These are phyloP conservation scores for Ectemnius continuus DNA, from an alignment of 2,888 invertebrate species.

Conservation along the genomic window DNA sequence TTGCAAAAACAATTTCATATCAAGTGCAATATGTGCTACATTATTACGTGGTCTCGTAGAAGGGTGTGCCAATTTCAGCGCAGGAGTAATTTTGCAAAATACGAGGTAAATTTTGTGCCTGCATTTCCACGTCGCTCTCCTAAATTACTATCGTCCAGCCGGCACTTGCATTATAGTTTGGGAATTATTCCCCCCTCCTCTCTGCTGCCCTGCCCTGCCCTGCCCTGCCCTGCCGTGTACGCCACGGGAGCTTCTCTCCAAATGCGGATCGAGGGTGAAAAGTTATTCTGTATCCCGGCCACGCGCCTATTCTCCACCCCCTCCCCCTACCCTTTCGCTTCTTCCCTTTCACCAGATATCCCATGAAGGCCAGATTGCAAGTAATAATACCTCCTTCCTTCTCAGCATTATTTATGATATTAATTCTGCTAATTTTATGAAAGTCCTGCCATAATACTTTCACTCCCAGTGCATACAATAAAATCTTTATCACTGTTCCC, in stretches of 20 bases:
- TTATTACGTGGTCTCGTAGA: slow-evolving; percentile 17
- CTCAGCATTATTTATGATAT: too few relatives aligned
- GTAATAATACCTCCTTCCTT: too few relatives aligned
- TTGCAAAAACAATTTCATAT: slow-evolving; percentile 10
- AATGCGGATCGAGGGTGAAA: slow-evolving; percentile 11
- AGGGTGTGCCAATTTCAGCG: slow-evolving; percentile 12
- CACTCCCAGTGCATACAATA: too few relatives aligned
- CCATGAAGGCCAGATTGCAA: too few relatives aligned
- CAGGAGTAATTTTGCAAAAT: slow-evolving; percentile 18
- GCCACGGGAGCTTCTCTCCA: too few relatives aligned
- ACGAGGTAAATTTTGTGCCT: slow-evolving; percentile 25
- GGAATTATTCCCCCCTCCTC: slow-evolving; percentile 47
- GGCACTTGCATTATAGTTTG: slow-evolving; percentile 32
- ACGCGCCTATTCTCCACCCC: neutral
- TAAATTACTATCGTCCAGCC: slow-evolving; percentile 36
- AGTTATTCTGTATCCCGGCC: slow-evolving; percentile 25
- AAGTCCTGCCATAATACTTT: too few relatives aligned
- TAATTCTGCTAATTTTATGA: too few relatives aligned
- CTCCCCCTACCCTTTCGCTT: too few relatives aligned
- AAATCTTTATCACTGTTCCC: too few relatives aligned
- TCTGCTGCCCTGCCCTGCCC: too few relatives aligned
- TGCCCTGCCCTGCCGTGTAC: neutral
- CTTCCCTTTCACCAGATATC: too few relatives aligned
- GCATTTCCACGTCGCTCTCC: slow-evolving; percentile 21
- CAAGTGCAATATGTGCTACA: slow-evolving; percentile 1